These are phyloP conservation scores for Siniperca knerii DNA, from an alignment of 2,113 vertebrate genomes.

Conservation along the genomic window DNA sequence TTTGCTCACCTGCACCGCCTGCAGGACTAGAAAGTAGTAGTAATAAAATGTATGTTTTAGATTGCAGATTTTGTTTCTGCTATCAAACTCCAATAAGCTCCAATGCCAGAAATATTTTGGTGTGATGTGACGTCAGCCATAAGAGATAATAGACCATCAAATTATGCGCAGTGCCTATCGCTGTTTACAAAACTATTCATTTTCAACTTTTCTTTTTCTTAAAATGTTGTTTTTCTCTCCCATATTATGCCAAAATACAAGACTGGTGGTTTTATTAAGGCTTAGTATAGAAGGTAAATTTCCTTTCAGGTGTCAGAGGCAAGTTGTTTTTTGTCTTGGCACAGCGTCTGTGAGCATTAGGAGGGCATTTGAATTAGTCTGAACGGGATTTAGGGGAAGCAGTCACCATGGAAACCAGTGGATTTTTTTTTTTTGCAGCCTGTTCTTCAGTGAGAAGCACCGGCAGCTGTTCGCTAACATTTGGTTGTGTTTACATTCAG, in stretches of 20 bases:
- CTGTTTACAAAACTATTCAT: not conserved
- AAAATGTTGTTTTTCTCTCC: not conserved
- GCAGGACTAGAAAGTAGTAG: not conserved
- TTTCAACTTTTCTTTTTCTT: not conserved
- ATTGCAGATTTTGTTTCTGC: not conserved
- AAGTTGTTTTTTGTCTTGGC: constrained; percentile 24
- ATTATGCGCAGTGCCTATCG: not conserved
- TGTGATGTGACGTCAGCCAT: not conserved
- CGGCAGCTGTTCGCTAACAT: constrained; percentile 38
- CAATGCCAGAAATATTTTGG: not conserved
- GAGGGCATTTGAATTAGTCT: constrained; percentile 32
- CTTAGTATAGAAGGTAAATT: not conserved
- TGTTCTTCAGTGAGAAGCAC: constrained; percentile 2
- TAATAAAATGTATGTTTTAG: not conserved
- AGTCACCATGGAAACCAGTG: constrained; percentile 66
- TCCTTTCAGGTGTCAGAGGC: not conserved
- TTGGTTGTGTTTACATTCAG: constrained; percentile 32
- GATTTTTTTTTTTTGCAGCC: not conserved
- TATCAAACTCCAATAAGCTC: not conserved
- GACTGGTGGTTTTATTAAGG: not conserved
- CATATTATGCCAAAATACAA: not conserved
- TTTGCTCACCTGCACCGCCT: not conserved
- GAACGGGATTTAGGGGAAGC: constrained; percentile 29
- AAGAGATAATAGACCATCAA: not conserved
- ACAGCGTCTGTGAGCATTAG: constrained; percentile 13